These are phyloP conservation scores for Nephotettix cincticeps DNA, from an alignment of 1,140 invertebrate species.

Conservation along the genomic window DNA sequence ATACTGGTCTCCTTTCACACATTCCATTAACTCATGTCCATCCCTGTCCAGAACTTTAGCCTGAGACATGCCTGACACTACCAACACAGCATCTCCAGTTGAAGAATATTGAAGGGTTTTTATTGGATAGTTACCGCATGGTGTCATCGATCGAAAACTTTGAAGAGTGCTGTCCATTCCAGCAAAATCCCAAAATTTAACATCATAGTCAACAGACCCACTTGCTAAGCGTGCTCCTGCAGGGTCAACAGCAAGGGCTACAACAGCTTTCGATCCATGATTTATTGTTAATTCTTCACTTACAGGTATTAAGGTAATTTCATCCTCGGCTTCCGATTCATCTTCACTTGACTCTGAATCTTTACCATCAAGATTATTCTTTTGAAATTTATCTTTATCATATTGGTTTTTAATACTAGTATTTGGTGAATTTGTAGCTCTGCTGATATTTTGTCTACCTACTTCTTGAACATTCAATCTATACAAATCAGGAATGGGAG, in stretches of 20 bases:
- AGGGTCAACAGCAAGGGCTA: conserved; percentile 86
- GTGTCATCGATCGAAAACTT: conserved; percentile 88
- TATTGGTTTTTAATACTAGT: conserved; percentile 27
- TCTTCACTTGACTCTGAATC: conserved; percentile 43
- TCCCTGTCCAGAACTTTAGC: conserved; percentile 96
- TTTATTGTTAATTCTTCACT: conserved; percentile 78
- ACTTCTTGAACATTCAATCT: conserved; percentile 20
- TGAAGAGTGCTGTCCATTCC: conserved; percentile 92
- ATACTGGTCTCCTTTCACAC: conserved; percentile 96
- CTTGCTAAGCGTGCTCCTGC: conserved; percentile 89
- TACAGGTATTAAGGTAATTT: conserved; percentile 65
- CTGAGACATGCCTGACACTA: conserved; percentile 87
- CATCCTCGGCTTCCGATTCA: conserved; percentile 49
- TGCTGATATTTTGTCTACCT: background rate
- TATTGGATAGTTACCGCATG: conserved; percentile 95
- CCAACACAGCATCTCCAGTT: conserved; percentile 92
- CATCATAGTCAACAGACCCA: conserved; percentile 94
- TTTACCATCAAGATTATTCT: conserved; percentile 34
- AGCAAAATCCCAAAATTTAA: conserved; percentile 97
- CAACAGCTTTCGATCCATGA: conserved; percentile 84
- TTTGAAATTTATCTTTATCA: background rate
- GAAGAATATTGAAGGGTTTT: conserved; percentile 86
- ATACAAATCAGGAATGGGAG: conserved; percentile 33
- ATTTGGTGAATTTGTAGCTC: background rate
- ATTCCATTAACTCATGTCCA: conserved; percentile 94